Evolutionary conservation across 2,797 vertebrate genomes (phyloP).

Genomic region (Propithecus perrieri): DNA sequence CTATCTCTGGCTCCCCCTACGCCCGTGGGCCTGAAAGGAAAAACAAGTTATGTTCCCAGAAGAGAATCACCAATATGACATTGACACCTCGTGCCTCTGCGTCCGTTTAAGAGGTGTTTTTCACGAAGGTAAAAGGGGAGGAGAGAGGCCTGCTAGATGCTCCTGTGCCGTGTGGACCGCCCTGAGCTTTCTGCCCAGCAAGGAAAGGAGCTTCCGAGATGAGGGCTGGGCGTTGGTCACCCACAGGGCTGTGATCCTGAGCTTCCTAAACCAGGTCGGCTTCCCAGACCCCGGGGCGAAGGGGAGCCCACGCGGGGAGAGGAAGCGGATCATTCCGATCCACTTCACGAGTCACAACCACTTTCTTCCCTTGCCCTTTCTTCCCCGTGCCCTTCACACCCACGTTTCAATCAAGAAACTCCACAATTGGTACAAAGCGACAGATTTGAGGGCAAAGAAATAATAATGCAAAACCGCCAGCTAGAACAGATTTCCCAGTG

Average conservation of each 20-base stretch:
- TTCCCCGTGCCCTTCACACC: not conserved
- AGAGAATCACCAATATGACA: not conserved
- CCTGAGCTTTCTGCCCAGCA: not conserved
- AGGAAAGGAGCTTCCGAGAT: not conserved
- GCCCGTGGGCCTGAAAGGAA: not conserved
- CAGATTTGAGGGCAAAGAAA: slow-evolving; percentile 58
- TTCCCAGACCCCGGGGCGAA: accelerated
- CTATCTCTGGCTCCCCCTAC: not conserved
- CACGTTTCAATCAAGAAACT: slow-evolving; percentile 7
- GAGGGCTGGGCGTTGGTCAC: not conserved
- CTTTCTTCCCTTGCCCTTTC: not conserved
- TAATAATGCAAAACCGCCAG: slow-evolving; percentile 50
- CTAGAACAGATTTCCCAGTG: slow-evolving; percentile 79
- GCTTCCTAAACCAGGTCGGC: not conserved
- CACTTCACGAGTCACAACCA: not conserved
- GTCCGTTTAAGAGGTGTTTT: not conserved
- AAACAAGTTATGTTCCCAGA: not conserved
- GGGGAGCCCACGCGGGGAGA: not conserved
- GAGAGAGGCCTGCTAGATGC: not conserved
- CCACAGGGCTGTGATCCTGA: accelerated
- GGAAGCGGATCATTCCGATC: not conserved
- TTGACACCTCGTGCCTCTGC: accelerated
- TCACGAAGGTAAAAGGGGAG: not conserved
- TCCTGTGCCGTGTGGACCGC: not conserved
- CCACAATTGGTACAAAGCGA: not conserved